These are phyloP conservation scores for Pseudococcus viburni DNA, from an alignment of 2,888 invertebrate species.

Conservation along the genomic window DNA sequence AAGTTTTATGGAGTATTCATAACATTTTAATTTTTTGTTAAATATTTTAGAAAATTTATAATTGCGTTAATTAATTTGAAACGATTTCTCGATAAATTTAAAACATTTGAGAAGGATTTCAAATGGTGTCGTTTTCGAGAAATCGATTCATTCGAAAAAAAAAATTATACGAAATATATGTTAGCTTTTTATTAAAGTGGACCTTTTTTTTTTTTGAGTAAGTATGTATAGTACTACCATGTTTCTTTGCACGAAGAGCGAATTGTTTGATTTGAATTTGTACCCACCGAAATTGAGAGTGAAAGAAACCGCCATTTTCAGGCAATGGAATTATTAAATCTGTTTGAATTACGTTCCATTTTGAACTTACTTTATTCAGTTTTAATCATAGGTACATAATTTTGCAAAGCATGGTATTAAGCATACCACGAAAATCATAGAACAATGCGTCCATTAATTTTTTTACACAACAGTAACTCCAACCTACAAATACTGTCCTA, in stretches of 20 bases:
- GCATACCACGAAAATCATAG: too few species aligned
- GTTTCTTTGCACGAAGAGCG: background rate
- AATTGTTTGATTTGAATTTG: too few species aligned
- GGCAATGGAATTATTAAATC: too few species aligned
- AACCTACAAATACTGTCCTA: too few species aligned
- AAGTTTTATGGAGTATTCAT: slow-evolving; percentile 41
- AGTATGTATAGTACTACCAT: background rate
- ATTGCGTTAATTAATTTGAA: slow-evolving; percentile 36
- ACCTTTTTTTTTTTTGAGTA: background rate
- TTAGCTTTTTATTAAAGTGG: slow-evolving; percentile 36
- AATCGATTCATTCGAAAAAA: background rate
- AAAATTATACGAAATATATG: slow-evolving; percentile 26
- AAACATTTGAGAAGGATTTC: background rate
- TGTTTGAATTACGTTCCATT: too few species aligned
- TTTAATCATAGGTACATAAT: too few species aligned
- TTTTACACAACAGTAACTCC: too few species aligned
- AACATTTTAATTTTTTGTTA: slow-evolving; percentile 19
- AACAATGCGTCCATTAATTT: too few species aligned
- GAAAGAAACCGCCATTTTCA: too few species aligned
- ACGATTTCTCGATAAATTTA: slow-evolving; percentile 8
- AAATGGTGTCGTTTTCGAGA: background rate
- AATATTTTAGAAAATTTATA: slow-evolving; percentile 22
- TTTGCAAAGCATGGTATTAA: too few species aligned
- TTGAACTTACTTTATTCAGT: too few species aligned
- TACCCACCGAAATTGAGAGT: too few species aligned